A percentile compares a stretch with the other conserved stretches of the same genome.
These are phyloP conservation scores for Papilio aristodemus DNA, from an alignment of 1,140 invertebrate species.

Conservation along the genomic window DNA sequence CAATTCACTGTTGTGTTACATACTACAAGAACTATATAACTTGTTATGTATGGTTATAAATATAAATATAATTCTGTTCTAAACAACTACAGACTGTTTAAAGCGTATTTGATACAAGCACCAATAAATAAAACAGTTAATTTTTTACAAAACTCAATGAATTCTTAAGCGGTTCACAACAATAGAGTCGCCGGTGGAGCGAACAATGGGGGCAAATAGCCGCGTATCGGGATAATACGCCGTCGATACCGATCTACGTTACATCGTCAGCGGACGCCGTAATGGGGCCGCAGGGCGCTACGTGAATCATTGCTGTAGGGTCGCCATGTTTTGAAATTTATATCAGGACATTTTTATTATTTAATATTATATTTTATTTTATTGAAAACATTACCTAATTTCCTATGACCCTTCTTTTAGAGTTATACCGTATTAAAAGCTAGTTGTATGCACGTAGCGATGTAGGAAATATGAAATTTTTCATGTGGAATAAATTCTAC, in stretches of 20 bases:
- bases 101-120: not conserved
- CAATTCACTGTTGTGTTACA: too few relatives aligned
- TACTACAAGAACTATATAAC: too few relatives aligned
- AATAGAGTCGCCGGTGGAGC: slow-evolving; percentile 40
- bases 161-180: slow-evolving; percentile 38
- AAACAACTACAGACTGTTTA: not conserved
- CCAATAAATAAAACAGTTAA: slow-evolving; percentile 23
- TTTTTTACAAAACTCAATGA: slow-evolving; percentile 46
- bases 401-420: too few relatives aligned
- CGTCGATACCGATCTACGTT: slow-evolving; percentile 40
- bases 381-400: not conserved
- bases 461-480: too few relatives aligned
- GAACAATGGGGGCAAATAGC: slow-evolving; percentile 45
- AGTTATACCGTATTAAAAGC: too few relatives aligned
- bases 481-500: too few relatives aligned
- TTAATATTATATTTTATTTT: not conserved
- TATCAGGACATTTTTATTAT: too few relatives aligned
- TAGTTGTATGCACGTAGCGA: too few relatives aligned
- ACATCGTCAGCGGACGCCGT: slow-evolving; percentile 34
- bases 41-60: too few relatives aligned
- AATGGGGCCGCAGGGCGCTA: slow-evolving; percentile 44
- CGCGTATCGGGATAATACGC: slow-evolving; percentile 38
- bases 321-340: slow-evolving; percentile 27
- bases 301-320: slow-evolving; percentile 47
- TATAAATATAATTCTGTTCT: not conserved